Percentiles rank a stretch among this genome's conserved stretches.
Conservation (phyloP, 1,140 invertebrate genomes). For the Drosophila punjabiensis region DNA sequence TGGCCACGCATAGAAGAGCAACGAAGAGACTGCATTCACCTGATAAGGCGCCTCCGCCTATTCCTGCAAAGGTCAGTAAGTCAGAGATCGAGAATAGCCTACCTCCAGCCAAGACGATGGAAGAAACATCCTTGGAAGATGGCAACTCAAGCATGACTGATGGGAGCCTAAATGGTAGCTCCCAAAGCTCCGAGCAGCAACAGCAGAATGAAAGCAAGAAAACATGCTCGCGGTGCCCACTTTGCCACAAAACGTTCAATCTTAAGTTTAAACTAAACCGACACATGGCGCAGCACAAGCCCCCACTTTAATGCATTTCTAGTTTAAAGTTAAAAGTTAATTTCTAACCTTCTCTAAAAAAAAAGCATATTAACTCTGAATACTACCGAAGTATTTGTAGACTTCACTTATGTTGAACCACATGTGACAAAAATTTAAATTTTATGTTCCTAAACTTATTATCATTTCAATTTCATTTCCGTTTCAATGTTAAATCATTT, state of each 20-base stretch:
- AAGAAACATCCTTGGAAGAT: no score
- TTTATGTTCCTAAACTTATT: background rate
- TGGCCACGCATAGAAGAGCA: slow-evolving; percentile 20
- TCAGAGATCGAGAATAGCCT: background rate
- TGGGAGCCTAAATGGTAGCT: background rate
- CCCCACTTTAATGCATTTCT: slow-evolving; percentile 1
- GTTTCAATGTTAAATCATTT: background rate
- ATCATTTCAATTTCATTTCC: background rate
- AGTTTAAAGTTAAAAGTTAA: background rate
- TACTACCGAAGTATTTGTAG: background rate
- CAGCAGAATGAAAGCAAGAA: background rate
- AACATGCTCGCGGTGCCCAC: slow-evolving; percentile 41
- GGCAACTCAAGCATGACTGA: background rate
- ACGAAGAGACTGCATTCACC: slow-evolving; percentile 3
- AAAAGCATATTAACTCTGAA: background rate
- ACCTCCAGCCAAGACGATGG: background rate
- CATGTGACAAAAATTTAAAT: background rate
- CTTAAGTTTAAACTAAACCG: slow-evolving; percentile 74
- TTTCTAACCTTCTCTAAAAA: background rate
- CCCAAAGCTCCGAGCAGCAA: background rate
- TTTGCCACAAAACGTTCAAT: slow-evolving; percentile 65
- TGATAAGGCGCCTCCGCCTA: background rate
- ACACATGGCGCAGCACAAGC: slow-evolving; percentile 60
- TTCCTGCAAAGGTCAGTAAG: background rate
- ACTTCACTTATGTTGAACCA: background rate